Evolutionary conservation across 2,113 vertebrate species (phyloP).

Genomic region (Atlantisia rogersi): DNA sequence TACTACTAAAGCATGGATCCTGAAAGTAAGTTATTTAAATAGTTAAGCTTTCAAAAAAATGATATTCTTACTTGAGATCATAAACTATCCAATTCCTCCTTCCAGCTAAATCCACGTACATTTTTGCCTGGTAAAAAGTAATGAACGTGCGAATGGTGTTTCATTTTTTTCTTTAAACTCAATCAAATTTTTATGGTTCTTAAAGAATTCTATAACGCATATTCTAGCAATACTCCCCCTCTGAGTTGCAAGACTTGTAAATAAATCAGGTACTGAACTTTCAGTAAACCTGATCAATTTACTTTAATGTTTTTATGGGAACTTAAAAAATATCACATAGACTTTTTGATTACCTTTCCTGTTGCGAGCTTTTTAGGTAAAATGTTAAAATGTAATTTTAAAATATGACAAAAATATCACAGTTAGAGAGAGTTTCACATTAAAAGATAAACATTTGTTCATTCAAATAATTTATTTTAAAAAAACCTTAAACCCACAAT

Average conservation of each 20-base stretch:
- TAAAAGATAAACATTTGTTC: background rate
- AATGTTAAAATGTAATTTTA: background rate
- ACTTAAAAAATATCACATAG: background rate
- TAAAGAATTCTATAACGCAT: background rate
- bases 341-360: background rate
- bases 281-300: background rate
- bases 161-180: background rate
- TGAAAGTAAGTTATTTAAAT: background rate
- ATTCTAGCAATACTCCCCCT: background rate
- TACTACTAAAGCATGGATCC: background rate
- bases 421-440: background rate
- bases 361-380: background rate
- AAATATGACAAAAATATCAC: background rate
- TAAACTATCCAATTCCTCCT: background rate
- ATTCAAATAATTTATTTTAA: background rate
- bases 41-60: background rate
- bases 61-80: background rate
- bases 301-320: background rate
- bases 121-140: background rate
- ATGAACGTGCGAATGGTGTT: background rate
- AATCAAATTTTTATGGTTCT: background rate
- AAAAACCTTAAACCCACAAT: background rate
- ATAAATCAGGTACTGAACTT: background rate
- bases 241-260: background rate
- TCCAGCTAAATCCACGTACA: background rate